Base-by-base conservation (phyloP, 2,888 invertebrate genomes). In the Conistra vaccinii region DNA sequence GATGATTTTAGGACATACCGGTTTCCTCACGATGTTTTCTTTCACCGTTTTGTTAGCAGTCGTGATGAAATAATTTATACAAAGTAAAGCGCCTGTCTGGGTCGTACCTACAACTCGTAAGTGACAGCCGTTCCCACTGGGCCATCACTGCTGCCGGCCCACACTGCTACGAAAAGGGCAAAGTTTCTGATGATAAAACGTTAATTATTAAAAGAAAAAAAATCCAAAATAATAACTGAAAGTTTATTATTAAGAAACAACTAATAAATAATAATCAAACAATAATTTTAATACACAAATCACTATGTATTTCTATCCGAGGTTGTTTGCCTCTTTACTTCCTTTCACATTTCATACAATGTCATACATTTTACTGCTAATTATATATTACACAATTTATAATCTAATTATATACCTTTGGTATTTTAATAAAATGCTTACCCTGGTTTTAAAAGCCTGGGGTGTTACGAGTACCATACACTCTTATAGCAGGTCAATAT, bases 211-310 rank as follows among this genome's bases (percentile, higher is more conserved):
- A 17, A n/a, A 26, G 7, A 35, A 83, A 17, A 75, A 83, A 17
- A 55, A 73, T 2, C 23, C 60, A 12, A 73, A 65, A 61, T 77
- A 55, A 84, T 86, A 83, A 80, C 85, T 83, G 57, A 85, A 85
- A 61, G 45, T 85, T 85, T 70, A 79, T 82, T 72, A 72, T 61
- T 75, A 79, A 67, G 75, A 83, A 85, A 85, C 69, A 85, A 85
- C 67, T 81, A 81, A 81, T 81, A 84, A 84, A 84, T 80, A 80
- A 80, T 73, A 77, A 75, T 57, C 67, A 71, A 80, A 81, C 67
- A 84, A 84, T 84, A 67, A 69, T 69, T 80, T 62, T 62, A 62
- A 67, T 73, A 84, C 70, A 82, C 81, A 75, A 61, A 35, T 75
- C 26, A 17, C 42, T 51, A 60, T 51, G 14, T 66, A 57, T 42